These are phyloP conservation scores for Hydrozoanthus gracilis DNA, from an alignment of 92 coral and sea anemone genomes.

Conservation along the genomic window DNA sequence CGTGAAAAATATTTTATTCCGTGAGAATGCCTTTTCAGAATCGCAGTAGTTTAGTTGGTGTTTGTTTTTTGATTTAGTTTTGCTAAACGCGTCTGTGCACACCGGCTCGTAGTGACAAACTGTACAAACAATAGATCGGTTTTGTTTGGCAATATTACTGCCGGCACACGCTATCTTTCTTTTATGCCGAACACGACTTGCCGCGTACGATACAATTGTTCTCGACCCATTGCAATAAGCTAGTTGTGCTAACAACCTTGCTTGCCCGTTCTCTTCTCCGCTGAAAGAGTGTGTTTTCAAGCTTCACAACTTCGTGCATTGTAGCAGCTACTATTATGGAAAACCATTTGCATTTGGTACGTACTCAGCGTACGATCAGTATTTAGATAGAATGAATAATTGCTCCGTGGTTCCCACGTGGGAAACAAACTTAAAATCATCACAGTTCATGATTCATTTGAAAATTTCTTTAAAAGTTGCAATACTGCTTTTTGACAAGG, in stretches of 20 bases:
- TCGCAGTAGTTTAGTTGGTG: background rate
- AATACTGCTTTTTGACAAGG: background rate
- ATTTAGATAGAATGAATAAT: background rate
- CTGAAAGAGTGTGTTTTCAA: too few relatives aligned
- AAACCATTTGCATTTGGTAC: too few relatives aligned
- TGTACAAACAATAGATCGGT: conserved; percentile 16
- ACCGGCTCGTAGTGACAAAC: background rate
- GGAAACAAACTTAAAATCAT: background rate
- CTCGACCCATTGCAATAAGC: background rate
- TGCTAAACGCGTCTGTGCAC: conserved; percentile 3
- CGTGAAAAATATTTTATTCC: background rate
- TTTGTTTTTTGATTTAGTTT: conserved; percentile 29
- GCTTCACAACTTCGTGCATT: too few relatives aligned
- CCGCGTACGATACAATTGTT: background rate
- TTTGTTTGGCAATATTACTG: conserved; percentile 25
- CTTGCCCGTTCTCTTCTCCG: background rate
- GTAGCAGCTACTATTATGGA: too few relatives aligned
- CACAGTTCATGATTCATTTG: background rate
- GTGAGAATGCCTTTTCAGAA: conserved; percentile 13
- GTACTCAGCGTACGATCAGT: background rate
- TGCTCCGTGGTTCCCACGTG: background rate
- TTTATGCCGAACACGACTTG: background rate
- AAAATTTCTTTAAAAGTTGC: background rate
- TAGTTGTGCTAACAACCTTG: background rate
- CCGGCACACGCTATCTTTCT: conserved; percentile 36